phyloP scores from a whole-genome alignment of 2,797 vertebrate species.

The Pterois miles region DNA sequence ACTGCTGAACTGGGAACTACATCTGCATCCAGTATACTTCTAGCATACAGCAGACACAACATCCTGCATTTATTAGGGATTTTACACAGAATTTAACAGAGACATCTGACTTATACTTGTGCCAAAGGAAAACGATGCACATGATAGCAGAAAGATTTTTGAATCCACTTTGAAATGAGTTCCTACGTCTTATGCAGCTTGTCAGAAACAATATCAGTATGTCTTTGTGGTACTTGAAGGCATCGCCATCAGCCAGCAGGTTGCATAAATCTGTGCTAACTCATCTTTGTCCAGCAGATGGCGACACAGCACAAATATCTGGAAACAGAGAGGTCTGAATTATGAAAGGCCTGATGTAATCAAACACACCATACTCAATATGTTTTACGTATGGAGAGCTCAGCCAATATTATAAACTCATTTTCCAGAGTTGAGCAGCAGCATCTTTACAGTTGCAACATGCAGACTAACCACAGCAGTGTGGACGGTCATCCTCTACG shows the following conservation, averaged over 20 bases:
- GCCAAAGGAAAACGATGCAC: neutral
- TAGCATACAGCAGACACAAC: neutral
- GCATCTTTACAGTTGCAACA: neutral
- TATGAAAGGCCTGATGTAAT: conserved; percentile 18
- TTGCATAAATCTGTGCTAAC: neutral
- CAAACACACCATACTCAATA: neutral
- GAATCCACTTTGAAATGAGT: neutral
- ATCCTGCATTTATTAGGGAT: neutral
- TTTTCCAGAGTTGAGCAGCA: neutral
- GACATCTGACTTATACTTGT: neutral
- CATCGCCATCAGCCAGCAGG: accelerated
- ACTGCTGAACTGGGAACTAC: neutral
- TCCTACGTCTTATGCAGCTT: neutral
- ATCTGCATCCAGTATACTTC: neutral
- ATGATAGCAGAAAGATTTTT: neutral
- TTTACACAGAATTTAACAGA: neutral
- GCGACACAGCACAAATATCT: conserved; percentile 57
- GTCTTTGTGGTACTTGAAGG: neutral
- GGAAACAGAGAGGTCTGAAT: neutral
- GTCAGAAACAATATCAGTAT: neutral
- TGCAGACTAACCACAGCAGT: neutral
- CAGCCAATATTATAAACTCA: neutral
- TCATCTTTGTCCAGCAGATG: conserved; percentile 61
- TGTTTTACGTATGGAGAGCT: neutral
- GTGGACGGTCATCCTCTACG: neutral